Evolutionary conservation across 1,140 invertebrate genomes (phyloP), one percentile per base, ranked within the genome.

Genomic region (Steinernema feltiae): DNA sequence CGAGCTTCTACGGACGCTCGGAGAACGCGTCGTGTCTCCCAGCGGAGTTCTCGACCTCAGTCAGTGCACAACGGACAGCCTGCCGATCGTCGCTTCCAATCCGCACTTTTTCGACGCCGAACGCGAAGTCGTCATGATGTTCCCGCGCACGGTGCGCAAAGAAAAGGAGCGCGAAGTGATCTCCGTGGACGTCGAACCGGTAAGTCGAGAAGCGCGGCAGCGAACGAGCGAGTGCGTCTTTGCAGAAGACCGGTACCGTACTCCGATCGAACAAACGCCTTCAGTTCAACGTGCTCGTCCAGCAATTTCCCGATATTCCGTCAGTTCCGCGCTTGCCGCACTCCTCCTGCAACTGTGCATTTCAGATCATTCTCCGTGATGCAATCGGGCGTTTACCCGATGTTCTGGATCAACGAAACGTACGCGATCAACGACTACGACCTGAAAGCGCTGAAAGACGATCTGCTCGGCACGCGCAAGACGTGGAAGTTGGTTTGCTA

Each of bases 191-290:
- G 76, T 78, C 24, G 77, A 78, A 41, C 77, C 77, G 24, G 77
- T 78, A 29, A 18, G 73, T 1, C 27, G 18, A 0, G 18, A 17
- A 32, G 30, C 29, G 18, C n/a, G 18, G 0, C 7, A 30, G 0
- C 3, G 7, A 0, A 70, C 24, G n/a, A 69, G 29, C 21, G 35
- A 24, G 24, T 24, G 31, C 0, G 31, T 0, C 21, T 3, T 1
- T 76, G 69, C 72, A 78, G 77, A 76, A 46, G 29, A 72, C 77
- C 2, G 77, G 77, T 70, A 78, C 77, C 30, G 74, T 78, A 24
- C 70, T 78, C 24, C 30, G 69, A 30, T 70, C 74, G 1, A 71
- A 78, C n/a, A 78, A 78, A 30, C 24, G 71, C 17, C 71, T 78
- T 18, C 77, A 78, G 53, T 73, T 76, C 48, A 78, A 78, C 46